A percentile compares a stretch with the other conserved stretches of the same genome.
Conservation (phyloP, 1,140 invertebrate species). For the Apocrypta bakeri region DNA sequence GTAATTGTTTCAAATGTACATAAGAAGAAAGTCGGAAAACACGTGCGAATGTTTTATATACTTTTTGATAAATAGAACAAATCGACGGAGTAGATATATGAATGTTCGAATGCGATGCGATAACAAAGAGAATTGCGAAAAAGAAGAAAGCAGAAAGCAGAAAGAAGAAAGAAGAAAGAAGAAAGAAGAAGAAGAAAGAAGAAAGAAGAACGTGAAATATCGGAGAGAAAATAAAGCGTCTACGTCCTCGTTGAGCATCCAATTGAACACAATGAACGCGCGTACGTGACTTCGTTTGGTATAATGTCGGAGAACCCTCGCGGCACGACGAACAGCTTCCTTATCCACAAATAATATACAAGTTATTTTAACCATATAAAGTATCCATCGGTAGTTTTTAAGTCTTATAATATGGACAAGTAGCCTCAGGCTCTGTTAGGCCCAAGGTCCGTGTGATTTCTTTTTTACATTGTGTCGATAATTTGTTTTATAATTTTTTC, state of each 20-base stretch:
- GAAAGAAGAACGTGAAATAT: background rate
- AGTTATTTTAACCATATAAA: slow-evolving; percentile 68
- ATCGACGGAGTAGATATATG: slow-evolving; percentile 48
- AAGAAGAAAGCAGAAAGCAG: background rate
- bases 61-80: slow-evolving; percentile 33
- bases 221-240: slow-evolving; percentile 45
- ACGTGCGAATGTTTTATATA: slow-evolving; percentile 38
- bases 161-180: no score
- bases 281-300: slow-evolving; percentile 59
- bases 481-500: slow-evolving; percentile 27
- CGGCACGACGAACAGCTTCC: slow-evolving; percentile 57
- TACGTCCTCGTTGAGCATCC: slow-evolving; percentile 56
- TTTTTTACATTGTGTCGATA: background rate
- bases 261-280: slow-evolving; percentile 63
- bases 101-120: slow-evolving; percentile 19
- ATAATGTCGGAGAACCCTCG: slow-evolving; percentile 69
- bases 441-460: slow-evolving; percentile 64
- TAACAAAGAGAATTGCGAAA: background rate
- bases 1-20: no score
- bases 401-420: slow-evolving; percentile 75
- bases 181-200: no score
- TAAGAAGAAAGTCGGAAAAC: slow-evolving; percentile 33
- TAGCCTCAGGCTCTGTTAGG: slow-evolving; percentile 69
- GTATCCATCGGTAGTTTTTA: slow-evolving; percentile 71
- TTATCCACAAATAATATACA: slow-evolving; percentile 72